Base-by-base conservation (phyloP, 2,888 invertebrate species). In the Cylindroiulus punctatus region DNA sequence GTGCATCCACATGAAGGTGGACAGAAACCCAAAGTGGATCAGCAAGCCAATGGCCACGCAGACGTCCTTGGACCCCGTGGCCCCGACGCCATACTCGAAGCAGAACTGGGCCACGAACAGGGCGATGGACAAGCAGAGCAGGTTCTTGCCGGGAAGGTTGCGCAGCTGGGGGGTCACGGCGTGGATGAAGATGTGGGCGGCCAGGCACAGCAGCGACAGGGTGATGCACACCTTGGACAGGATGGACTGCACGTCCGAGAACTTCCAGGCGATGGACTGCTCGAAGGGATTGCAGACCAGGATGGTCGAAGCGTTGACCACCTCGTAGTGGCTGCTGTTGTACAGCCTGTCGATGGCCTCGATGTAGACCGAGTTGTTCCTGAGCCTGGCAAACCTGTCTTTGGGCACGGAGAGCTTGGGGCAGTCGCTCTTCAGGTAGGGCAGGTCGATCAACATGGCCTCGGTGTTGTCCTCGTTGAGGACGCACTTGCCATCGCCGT, bases 1-100 rank as follows among this genome's bases (percentile, higher is more conserved):
- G 88, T 90, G 92, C 91, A 91, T 91, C 92, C 92, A 92, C 88
- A 90, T 90, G 89, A 92, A 92, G 2, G 91, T 89, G 0, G 91
- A 90, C 47, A 92, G 89, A 88, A 90, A 91, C 87, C 89, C 90
- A 88, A 90, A 92, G 88, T 92, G 92, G 86, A 91, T 89, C 1
- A 89, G 52, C 0, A 90, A 88, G 3, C 90, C 91, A 0, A 90
- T 86, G 5, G 88, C 86, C 19, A 89, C 85, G 47, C 90, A 90
- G 87, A 88, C 40, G n/a, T 26, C n/a, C 52, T 83, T 57, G 22
- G 86, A 87, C 7, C 19, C 32, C 19, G 14, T 44, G 1, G 40
- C 14, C 42, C 85, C 85, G 40, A 88, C 88, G 8, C 89, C 88
- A 0, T 89, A 88, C 19, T 90, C 87, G 87, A 90, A 90, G 82